Conservation (phyloP, 2,797 vertebrate genomes). For the Limosa lapponica region DNA sequence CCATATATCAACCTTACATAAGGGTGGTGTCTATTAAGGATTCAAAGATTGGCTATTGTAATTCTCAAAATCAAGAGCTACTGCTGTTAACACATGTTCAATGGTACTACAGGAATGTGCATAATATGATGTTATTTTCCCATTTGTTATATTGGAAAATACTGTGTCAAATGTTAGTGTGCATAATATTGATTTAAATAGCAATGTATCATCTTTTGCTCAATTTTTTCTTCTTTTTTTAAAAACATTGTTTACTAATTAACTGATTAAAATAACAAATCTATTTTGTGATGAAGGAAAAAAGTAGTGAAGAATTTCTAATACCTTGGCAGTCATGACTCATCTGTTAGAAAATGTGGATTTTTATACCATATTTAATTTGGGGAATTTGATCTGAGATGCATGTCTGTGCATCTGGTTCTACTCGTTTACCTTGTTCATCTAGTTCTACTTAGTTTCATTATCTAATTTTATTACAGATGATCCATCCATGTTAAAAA, state of each 20-base stretch:
- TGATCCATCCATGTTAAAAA: not conserved
- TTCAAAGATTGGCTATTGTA: not conserved
- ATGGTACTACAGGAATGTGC: not conserved
- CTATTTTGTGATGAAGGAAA: not conserved
- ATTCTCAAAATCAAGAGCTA: not conserved
- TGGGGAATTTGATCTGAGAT: not conserved
- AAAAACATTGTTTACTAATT: not conserved
- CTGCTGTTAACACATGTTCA: not conserved
- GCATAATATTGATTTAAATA: not conserved
- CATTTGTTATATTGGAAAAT: not conserved
- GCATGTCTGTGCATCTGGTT: not conserved
- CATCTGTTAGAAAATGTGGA: not conserved
- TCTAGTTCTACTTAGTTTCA: not conserved
- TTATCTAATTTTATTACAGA: not conserved
- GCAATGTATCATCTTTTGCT: not conserved
- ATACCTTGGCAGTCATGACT: not conserved
- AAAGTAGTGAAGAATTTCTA: not conserved
- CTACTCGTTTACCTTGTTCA: not conserved
- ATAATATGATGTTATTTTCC: not conserved
- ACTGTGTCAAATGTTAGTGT: not conserved
- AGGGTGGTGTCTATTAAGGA: not conserved
- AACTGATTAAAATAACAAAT: not conserved
- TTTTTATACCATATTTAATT: not conserved
- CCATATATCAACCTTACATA: not conserved
- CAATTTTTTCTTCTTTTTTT: not conserved